Conservation (phyloP, 2,888 invertebrate genomes). For the Reticulitermes lucifugus region DNA sequence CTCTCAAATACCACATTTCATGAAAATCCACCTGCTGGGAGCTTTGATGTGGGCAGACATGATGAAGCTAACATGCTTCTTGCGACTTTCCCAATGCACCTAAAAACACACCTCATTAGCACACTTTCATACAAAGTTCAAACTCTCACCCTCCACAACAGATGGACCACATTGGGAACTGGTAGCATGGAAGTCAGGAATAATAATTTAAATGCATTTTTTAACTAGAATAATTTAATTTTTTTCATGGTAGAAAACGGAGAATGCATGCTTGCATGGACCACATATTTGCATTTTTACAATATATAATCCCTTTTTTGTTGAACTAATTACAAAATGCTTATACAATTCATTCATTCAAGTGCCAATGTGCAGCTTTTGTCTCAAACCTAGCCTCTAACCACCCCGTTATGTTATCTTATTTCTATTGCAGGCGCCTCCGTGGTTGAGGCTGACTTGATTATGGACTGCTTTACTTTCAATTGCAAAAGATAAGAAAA, state of each 20-base stretch:
- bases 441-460: slow-evolving; percentile 51
- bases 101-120: no score
- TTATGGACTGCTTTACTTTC: slow-evolving; percentile 48
- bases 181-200: not conserved
- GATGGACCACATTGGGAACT: not conserved
- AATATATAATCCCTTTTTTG: slow-evolving; percentile 50
- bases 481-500: slow-evolving; percentile 39
- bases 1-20: no score
- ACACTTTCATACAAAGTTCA: no score
- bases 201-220: not conserved
- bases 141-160: no score
- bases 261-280: slow-evolving; percentile 55
- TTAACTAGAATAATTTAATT: slow-evolving; percentile 59
- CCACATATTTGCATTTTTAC: slow-evolving; percentile 52
- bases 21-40: no score
- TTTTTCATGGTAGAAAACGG: slow-evolving; percentile 58
- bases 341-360: slow-evolving; percentile 52
- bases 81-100: no score
- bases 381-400: slow-evolving; percentile 50
- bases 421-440: slow-evolving; percentile 49
- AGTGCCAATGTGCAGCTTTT: slow-evolving; percentile 52
- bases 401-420: slow-evolving; percentile 50
- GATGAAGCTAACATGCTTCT: no score
- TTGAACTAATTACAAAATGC: slow-evolving; percentile 52
- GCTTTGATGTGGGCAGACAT: no score